These are phyloP conservation scores for Chloroceryle aenea DNA, from an alignment of 2,113 vertebrate genomes.

Conservation along the genomic window DNA sequence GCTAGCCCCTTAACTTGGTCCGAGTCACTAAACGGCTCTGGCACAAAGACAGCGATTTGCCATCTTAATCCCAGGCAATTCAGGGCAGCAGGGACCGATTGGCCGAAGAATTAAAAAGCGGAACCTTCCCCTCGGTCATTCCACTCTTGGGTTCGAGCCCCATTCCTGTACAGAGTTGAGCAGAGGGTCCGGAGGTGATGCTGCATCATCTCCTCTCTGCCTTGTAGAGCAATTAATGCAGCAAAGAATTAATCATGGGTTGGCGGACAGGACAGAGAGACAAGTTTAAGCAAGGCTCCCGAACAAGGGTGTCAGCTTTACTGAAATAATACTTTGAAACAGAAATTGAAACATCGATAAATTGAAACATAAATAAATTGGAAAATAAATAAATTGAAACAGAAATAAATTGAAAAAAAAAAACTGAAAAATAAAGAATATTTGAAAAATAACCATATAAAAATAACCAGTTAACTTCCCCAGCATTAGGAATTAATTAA, in stretches of 20 bases:
- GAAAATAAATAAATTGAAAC: no score
- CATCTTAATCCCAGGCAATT: background rate
- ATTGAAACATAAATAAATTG: no score
- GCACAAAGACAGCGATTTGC: background rate
- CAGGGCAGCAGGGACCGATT: background rate
- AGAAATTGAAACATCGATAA: no score
- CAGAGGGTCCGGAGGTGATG: background rate
- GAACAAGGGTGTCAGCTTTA: fast-evolving
- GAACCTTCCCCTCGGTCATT: background rate
- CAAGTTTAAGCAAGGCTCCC: background rate
- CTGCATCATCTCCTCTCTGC: background rate
- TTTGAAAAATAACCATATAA: background rate
- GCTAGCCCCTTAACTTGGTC: background rate
- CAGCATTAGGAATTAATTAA: background rate
- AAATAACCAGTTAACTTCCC: background rate
- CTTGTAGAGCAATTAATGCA: background rate
- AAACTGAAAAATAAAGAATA: no score
- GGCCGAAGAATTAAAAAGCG: background rate
- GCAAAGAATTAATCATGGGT: background rate
- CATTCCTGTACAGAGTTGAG: no score
- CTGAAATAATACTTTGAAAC: background rate
- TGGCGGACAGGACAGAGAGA: background rate
- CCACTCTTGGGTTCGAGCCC: background rate
- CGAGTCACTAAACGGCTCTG: background rate
- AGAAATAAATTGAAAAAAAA: no score